Evolutionary conservation across 2,888 invertebrate species (phyloP), one percentile per base, ranked within the genome.

Genomic region (Pachymerium ferrugineum): DNA sequence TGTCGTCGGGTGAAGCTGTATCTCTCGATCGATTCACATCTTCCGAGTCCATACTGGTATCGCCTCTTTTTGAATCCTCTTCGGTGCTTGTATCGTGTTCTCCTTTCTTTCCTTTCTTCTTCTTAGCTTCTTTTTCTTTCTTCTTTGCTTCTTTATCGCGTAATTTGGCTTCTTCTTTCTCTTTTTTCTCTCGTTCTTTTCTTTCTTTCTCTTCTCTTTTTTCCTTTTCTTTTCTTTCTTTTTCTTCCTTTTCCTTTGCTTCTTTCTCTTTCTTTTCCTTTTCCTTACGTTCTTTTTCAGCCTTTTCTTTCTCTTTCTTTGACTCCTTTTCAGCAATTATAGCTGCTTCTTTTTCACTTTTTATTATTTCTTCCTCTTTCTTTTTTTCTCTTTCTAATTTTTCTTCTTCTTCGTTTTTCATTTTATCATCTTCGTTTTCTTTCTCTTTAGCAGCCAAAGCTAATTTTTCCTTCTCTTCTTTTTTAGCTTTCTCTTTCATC

Each of bases 371-470:
- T 80, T 81, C 81, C 78, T 81, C 81, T 77, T 80, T 85, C 81
- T 88, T 74, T 54, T 35, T 77, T 73, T 33, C 76, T 75, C 14
- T 73, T 70, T 70, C 76, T 76, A n/a, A 8, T 16, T 47, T 70
- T 12, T 68, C 68, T 3, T 12, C 1, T 14, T 68, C 25, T 5
- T 62, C 62, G 62, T 10, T 68, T 25, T 29, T n/a, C 14, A 8
- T 35, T 35, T 76, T 76, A 35, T 62, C 54, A 14, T 62, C 62
- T 25, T 73, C 33, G 8, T 28, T 30, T n/a, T n/a, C 29, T 14
- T 33, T 33, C n/a, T 84, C 84, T n/a, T 74, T 76, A 38, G 75
- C 74, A 38, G 86, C 85, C 38, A 87, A 85, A 77, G 83, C 73
- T n/a, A 76, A 83, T 35, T 83, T 84, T 68, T 76, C 74, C 30